A percentile compares a stretch with the other conserved stretches of the same genome.
These are phyloP conservation scores for Porphyrio hochstetteri DNA, from an alignment of 2,113 vertebrate genomes.

Conservation along the genomic window DNA sequence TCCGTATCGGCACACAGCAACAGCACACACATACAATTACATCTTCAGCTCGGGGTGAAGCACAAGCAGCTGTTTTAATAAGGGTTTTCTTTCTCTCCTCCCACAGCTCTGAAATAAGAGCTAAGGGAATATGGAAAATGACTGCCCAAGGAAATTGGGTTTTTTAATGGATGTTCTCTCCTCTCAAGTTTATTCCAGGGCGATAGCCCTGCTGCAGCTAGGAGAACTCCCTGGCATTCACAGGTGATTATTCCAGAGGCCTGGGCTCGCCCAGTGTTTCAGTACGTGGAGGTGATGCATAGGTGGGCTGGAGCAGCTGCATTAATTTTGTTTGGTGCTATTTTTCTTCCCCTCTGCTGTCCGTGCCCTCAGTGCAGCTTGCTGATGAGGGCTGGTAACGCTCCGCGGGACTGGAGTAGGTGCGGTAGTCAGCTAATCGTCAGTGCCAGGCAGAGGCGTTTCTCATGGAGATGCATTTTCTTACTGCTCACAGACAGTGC, in stretches of 20 bases:
- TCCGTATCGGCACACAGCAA: neutral
- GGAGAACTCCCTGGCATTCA: neutral
- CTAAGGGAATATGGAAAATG: constrained; percentile 22
- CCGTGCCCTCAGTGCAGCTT: neutral
- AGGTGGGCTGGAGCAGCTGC: neutral
- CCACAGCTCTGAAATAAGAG: constrained; percentile 36
- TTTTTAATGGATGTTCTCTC: constrained; percentile 54
- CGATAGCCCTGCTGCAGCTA: neutral
- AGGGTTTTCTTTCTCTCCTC: constrained; percentile 35
- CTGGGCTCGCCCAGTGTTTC: neutral
- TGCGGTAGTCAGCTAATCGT: neutral
- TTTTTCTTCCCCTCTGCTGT: constrained; percentile 26
- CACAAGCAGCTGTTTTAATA: constrained; percentile 35
- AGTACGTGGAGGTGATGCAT: neutral
- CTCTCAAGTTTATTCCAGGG: constrained; percentile 35
- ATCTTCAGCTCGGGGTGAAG: constrained; percentile 26
- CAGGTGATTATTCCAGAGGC: neutral
- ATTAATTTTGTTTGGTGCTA: neutral
- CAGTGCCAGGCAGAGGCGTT: neutral
- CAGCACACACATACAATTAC: constrained; percentile 25
- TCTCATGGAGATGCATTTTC: neutral
- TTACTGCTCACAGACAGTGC: neutral
- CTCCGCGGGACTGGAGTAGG: neutral
- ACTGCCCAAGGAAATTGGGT: constrained; percentile 13
- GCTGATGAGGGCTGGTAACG: constrained; percentile 9